phyloP scores from a whole-genome alignment of 2,888 invertebrate species.

The Terebella lapidaria region DNA sequence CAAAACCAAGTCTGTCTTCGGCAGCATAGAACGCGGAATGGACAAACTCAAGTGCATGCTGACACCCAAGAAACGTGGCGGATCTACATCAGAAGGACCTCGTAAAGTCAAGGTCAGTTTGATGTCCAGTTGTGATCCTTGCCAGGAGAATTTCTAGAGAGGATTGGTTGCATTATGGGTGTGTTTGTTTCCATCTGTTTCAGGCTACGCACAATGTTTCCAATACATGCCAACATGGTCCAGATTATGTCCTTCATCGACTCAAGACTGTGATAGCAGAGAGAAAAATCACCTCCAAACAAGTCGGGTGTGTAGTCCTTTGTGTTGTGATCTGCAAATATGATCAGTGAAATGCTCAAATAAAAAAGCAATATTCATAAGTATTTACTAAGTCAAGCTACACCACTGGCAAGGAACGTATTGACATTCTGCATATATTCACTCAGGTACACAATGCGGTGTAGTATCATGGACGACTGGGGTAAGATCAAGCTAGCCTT shows the following conservation, averaged over 20 bases:
- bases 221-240: conserved; percentile 64
- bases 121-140: not conserved
- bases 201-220: conserved; percentile 67
- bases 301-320: conserved; percentile 62
- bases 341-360: too few species aligned
- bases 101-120: conserved; percentile 51
- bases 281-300: conserved; percentile 63
- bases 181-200: conserved; percentile 5
- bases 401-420: too few species aligned
- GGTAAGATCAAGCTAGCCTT: conserved; percentile 61
- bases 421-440: too few species aligned
- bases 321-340: too few species aligned
- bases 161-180: not conserved
- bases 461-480: conserved; percentile 60
- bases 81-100: conserved; percentile 40
- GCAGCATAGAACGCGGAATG: conserved; percentile 67
- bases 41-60: conserved; percentile 66
- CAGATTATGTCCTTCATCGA: conserved; percentile 63
- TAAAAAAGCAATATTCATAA: too few species aligned
- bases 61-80: conserved; percentile 61
- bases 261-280: conserved; percentile 61
- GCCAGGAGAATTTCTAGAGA: not conserved
- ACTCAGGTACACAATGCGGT: conserved; percentile 64
- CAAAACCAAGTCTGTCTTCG: conserved; percentile 61
- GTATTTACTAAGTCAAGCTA: too few species aligned